These are phyloP conservation scores for Pelodytes ibericus DNA, from an alignment of 2,797 vertebrate species.

Conservation along the genomic window DNA sequence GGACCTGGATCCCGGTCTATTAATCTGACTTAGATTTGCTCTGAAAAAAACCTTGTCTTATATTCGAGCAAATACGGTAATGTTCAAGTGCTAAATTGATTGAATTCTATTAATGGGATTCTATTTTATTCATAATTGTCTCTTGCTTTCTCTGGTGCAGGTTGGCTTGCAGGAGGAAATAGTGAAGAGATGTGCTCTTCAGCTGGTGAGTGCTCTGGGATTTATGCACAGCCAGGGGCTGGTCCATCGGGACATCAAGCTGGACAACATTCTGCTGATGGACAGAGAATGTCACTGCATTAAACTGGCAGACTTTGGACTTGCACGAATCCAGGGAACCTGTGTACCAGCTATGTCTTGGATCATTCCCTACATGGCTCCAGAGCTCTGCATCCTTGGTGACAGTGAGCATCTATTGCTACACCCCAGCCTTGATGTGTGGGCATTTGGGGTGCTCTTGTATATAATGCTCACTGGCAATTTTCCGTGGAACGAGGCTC, in stretches of 20 bases:
- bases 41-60: too few relatives aligned
- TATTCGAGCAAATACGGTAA: too few relatives aligned
- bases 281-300: not conserved
- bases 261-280: conserved; percentile 26
- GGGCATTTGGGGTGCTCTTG: conserved; percentile 20
- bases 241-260: conserved; percentile 28
- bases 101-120: too few relatives aligned
- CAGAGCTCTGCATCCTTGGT: not conserved
- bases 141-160: too few relatives aligned
- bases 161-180: conserved; percentile 20
- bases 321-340: conserved; percentile 12
- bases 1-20: too few relatives aligned
- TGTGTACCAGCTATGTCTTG: not conserved
- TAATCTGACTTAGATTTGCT: too few relatives aligned
- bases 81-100: too few relatives aligned
- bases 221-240: conserved; percentile 18
- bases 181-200: conserved; percentile 6
- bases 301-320: conserved; percentile 29
- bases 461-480: not conserved
- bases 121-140: too few relatives aligned
- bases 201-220: conserved; percentile 13
- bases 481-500: not conserved
- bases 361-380: conserved; percentile 2
- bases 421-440: conserved; percentile 13
- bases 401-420: not conserved